Evolutionary conservation across 2,888 invertebrate species (phyloP), one percentile per base, ranked within the genome.

Genomic region (Chrysolina haemoptera): DNA sequence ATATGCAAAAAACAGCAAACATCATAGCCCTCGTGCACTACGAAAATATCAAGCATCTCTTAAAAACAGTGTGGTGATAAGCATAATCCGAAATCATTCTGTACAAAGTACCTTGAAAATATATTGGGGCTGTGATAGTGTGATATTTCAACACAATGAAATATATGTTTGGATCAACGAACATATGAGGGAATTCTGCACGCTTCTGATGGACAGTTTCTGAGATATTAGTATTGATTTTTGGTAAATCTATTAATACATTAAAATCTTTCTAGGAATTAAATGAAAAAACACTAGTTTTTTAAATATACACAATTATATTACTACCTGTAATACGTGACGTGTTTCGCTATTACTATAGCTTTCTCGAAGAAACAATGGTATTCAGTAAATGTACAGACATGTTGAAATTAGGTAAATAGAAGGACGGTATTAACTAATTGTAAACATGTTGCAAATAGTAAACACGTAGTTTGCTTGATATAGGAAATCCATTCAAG

Each of bases 1-100:
- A 18, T 53, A 59, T 22, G 22, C 59, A 27, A 59, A 59, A 59
- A 59, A 11, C 22, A 59, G 59, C 59, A 10, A 35, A 27, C 35
- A n/a, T 16, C 59, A 59, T 59, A 59, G 27, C 59, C 59, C 22
- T 59, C 59, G 59, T 59, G 59, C 59, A 59, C 59, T 59, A 59
- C 59, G 27, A 35, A 53, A 53, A 20, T 20, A 12, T 35, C 27
- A 27, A 59, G 27, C 59, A n/a, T n/a, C 12, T n/a, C 1, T 59
- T 16, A 59, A 35, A 59, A n/a, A 35, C 27, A n/a, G 59, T 59
- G 59, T 27, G 6, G 59, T 59, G 10, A 27, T n/a, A 16, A 59
- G 59, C 27, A 27, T 9, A 35, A 27, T 59, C 14, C 20, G 20
- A 53, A 53, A 27, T n/a, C n/a, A 59, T 35, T 59, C n/a, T 59